Percentiles rank a stretch among this genome's conserved stretches.
These are phyloP conservation scores for Ditula angustiorana DNA, from an alignment of 2,888 invertebrate species.

Conservation along the genomic window DNA sequence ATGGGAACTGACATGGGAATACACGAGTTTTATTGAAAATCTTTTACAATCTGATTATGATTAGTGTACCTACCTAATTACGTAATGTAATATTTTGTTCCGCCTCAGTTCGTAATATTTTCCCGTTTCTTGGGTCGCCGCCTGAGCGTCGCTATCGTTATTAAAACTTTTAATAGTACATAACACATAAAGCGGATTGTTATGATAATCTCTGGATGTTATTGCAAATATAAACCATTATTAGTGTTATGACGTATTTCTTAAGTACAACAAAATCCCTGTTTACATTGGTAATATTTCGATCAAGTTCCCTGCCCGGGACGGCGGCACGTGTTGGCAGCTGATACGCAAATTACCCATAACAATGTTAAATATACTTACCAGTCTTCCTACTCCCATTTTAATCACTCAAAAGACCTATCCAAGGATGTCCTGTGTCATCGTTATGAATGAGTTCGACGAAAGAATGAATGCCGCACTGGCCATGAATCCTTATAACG, in stretches of 20 bases:
- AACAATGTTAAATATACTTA: conserved; percentile 62
- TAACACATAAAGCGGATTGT: conserved; percentile 22
- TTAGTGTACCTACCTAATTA: neutral
- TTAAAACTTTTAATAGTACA: conserved; percentile 18
- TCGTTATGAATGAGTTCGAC: conserved; percentile 20
- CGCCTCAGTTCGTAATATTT: neutral
- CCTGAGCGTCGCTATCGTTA: neutral
- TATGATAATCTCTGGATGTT: conserved; percentile 36
- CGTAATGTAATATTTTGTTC: neutral
- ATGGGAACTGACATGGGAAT: neutral
- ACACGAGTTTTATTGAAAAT: neutral
- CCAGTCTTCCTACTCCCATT: conserved; percentile 53
- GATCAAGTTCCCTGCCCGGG: conserved; percentile 56
- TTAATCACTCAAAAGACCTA: conserved; percentile 52
- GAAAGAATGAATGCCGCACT: conserved; percentile 17
- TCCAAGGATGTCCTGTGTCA: conserved; percentile 41
- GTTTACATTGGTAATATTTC: conserved; percentile 56
- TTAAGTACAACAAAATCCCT: conserved; percentile 36
- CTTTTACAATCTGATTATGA: neutral
- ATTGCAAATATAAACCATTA: conserved; percentile 37
- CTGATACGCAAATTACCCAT: conserved; percentile 65
- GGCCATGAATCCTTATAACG: conserved; percentile 22
- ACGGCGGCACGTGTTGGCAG: conserved; percentile 73
- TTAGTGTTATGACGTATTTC: conserved; percentile 32
- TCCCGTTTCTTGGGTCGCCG: neutral